These are phyloP conservation scores for Chiroxiphia lanceolata DNA, from an alignment of 2,797 vertebrate genomes.

Conservation along the genomic window DNA sequence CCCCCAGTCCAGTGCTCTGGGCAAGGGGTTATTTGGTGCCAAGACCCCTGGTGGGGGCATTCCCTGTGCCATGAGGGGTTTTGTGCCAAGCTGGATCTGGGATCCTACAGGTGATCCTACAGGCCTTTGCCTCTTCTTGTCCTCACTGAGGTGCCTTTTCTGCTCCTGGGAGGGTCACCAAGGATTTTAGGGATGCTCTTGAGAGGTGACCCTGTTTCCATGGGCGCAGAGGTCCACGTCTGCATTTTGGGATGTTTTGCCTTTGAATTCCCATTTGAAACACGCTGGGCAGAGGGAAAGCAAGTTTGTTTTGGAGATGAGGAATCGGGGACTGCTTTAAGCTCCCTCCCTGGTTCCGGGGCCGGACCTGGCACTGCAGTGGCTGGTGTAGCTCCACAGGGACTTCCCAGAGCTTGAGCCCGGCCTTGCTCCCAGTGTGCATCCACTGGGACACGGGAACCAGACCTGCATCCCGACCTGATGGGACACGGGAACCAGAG, in stretches of 20 bases:
- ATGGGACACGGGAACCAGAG: background rate
- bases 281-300: accelerated
- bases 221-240: background rate
- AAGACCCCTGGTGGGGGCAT: accelerated
- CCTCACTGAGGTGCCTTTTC: background rate
- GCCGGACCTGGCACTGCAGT: accelerated
- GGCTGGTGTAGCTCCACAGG: accelerated
- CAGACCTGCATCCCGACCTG: background rate
- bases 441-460: background rate
- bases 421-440: accelerated
- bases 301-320: background rate
- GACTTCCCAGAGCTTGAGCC: background rate
- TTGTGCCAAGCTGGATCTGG: background rate
- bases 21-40: background rate
- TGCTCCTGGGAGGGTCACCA: accelerated
- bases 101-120: background rate
- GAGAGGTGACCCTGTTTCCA: accelerated
- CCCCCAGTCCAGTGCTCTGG: accelerated
- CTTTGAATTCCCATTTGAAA: background rate
- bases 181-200: background rate
- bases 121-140: accelerated
- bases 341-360: background rate
- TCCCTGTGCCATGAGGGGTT: accelerated
- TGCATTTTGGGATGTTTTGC: accelerated
- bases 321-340: background rate